Base-by-base conservation (phyloP, 2,113 vertebrate species). In the Petromus typicus region DNA sequence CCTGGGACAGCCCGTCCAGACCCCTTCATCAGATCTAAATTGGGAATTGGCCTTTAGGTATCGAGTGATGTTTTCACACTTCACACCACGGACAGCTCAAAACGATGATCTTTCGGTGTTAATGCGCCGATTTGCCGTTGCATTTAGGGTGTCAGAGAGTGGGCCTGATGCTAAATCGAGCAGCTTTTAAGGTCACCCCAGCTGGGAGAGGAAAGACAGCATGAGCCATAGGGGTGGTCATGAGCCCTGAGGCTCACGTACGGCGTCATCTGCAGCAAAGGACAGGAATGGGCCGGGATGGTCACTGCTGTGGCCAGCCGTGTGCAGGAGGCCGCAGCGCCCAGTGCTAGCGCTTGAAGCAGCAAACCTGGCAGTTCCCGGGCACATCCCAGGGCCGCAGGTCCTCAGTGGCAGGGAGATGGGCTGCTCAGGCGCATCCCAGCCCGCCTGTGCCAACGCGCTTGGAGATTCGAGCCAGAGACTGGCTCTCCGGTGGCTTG, bases 391-490 rank as follows among this genome's bases (percentile, higher is more conserved):
- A 57, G 56, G 5, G 17, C 75, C 80, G 94, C 87, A 1, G 0
- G 32, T 2, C 56, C 84, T 90, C 45, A 89, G 97, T 94, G 43
- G 57, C 88, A 90, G 66, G 54, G 43, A 93, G 97, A 66, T 96
- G 97, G 97, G 96, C 59, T 56, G 54, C 73, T 67, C 88, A 9
- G 23, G 87, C 96, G 17, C 85, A 32, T 76, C 94, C 3, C 40
- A 11, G 83, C 93, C 86, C 18, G 66, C 64, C 94, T 87, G 90
- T 11, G 86, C 97, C 98, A 95, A 98, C 95, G 95, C 97, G 96
- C 92, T 88, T 87, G 96, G 95, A 89, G 96, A 81, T 89, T 81
- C 51, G 96, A 95, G 93, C 95, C 91, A 89, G 61, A 94, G 96
- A 86, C 86, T 67, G 82, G n/a, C 3, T 51, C 91, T 51, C 87